Percentiles rank a stretch among this genome's conserved stretches.
phyloP scores from a whole-genome alignment of 1,140 invertebrate genomes.

The Drosophila sturtevanti region DNA sequence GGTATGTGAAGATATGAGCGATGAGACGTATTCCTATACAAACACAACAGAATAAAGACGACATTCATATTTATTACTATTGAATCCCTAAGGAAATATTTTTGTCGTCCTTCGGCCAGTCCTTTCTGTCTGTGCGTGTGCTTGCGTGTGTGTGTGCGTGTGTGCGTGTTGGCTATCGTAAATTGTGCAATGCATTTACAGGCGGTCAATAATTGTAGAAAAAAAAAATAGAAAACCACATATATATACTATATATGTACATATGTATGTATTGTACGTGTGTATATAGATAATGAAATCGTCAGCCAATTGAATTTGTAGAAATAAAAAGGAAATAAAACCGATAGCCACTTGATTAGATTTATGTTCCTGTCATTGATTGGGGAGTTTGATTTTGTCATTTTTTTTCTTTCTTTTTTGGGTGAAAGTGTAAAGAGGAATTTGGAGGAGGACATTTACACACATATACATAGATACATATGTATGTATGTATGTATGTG shows the following conservation, averaged over 20 bases:
- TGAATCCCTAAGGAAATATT: slow-evolving; percentile 10
- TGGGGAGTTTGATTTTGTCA: slow-evolving; percentile 12
- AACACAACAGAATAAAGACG: slow-evolving; percentile 6
- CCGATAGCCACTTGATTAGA: slow-evolving; percentile 67
- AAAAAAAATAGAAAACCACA: slow-evolving; percentile 16
- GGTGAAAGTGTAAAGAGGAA: background rate
- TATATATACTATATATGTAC: background rate
- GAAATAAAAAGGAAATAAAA: slow-evolving; percentile 66
- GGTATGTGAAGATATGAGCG: slow-evolving; percentile 42
- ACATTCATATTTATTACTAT: slow-evolving; percentile 9
- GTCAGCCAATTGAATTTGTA: slow-evolving; percentile 68
- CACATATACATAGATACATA: background rate
- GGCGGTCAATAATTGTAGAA: slow-evolving; percentile 62
- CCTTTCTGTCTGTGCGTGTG: background rate
- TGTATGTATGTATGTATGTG: background rate
- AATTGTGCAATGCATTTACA: slow-evolving; percentile 60
- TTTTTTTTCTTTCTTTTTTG: slow-evolving; percentile 7
- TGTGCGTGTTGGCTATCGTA: slow-evolving; percentile 43
- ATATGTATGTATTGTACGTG: too few species aligned
- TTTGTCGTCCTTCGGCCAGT: background rate
- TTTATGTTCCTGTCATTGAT: slow-evolving; percentile 41
- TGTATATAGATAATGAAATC: slow-evolving; percentile 63
- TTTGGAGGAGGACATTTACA: background rate
- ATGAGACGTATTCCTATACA: slow-evolving; percentile 34
- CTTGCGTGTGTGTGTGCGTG: background rate